Percentiles rank a stretch among this genome's conserved stretches.
Conservation (phyloP, 2,888 invertebrate species). For the Tipula lateralis region DNA sequence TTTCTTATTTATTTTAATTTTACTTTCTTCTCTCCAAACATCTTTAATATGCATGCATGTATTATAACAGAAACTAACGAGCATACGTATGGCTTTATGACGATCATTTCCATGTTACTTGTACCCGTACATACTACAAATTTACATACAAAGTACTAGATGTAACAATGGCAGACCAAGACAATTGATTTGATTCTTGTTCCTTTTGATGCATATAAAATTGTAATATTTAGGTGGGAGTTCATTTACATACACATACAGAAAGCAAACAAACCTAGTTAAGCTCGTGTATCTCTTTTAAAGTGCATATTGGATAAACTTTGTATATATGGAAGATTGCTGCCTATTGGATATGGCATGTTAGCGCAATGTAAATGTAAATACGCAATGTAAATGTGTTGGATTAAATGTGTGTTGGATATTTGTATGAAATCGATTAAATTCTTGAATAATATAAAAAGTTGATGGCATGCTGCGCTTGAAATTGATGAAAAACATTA, state of each 20-base stretch:
- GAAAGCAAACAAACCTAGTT: not conserved
- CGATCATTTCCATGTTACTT: not conserved
- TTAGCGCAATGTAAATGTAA: too few species aligned
- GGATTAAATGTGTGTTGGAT: too few species aligned
- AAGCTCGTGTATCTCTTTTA: too few species aligned
- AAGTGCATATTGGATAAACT: not conserved
- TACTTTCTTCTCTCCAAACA: slow-evolving; percentile 8
- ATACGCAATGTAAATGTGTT: too few species aligned
- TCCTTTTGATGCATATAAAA: not conserved
- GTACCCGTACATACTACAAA: not conserved
- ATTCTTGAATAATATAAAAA: too few species aligned
- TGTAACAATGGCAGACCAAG: not conserved
- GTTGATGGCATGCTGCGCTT: not conserved
- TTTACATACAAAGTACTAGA: not conserved
- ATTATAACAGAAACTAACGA: not conserved
- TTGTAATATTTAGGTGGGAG: not conserved
- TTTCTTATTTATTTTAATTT: not conserved
- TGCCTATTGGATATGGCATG: too few species aligned
- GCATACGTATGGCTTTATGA: not conserved
- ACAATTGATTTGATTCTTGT: not conserved
- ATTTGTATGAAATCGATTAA: too few species aligned
- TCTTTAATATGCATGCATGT: not conserved
- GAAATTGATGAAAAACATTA: not conserved
- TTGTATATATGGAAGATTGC: not conserved
- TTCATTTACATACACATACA: not conserved